Base-by-base conservation (phyloP, 2,888 invertebrate genomes). In the Amphimallon solstitiale region DNA sequence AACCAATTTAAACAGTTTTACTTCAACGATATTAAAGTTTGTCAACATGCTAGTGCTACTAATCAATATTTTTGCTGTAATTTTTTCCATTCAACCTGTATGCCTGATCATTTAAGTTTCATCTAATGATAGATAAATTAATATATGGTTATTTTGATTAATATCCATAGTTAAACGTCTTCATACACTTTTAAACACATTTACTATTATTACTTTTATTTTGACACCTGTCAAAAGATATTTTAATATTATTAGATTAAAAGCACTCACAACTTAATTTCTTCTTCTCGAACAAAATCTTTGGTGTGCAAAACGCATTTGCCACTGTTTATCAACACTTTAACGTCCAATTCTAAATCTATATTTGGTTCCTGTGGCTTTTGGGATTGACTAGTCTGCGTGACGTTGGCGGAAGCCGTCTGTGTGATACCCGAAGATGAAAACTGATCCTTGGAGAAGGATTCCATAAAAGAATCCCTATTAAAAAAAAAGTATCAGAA, bases 261-360 rank as follows among this genome's bases (percentile, higher is more conserved):
- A n/a, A n/a, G n/a, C n/a, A 73, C 76, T 77, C 74, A 80, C 80
- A 81, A 66, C 81, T 89, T 90, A 45, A 88, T 83, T 68, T 90
- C 92, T 65, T 91, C 91, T 60, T 90, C 90, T 73, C 84, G 88
- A 63, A 81, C 84, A 68, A 86, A 85, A 76, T 94, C 94, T 82
- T 94, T 95, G 1, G 97, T 97, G 80, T 98, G 97, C 37, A 98
- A 85, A 34, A 97, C 96, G 82, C 98, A 98, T 83, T 97, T 96
- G 6, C 98, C 98, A 75, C 95, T 95, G 82, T 97, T 97, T 68
- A 98, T 95, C 75, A 96, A 89, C 46, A 98, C 97, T 83, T 97
- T 97, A 4, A 98, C 94, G 80, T 97, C 97, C 73, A 98, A 84
- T 80, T 98, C 97, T 78, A 98, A 92, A 82, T 98, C 97, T 62